Evolutionary conservation across 1,140 invertebrate genomes (phyloP).

Genomic region (Plectus sambesii): DNA sequence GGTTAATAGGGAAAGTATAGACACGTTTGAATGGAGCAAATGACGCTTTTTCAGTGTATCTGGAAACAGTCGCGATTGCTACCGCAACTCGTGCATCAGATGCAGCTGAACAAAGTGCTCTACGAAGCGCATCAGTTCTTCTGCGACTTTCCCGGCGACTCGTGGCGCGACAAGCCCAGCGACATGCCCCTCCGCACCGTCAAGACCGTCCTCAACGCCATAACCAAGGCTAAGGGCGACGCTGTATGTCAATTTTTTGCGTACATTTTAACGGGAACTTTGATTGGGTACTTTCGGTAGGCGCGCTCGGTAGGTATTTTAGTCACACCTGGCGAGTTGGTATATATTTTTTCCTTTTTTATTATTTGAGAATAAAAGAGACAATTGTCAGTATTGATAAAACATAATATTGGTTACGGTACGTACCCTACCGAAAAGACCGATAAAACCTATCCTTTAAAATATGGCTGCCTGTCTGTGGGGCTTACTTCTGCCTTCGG

Average conservation of each 20-base stretch:
- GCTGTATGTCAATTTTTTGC: neutral
- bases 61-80: slow-evolving; percentile 74
- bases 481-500: too few species aligned
- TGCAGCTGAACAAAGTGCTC: slow-evolving; percentile 67
- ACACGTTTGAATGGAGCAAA: too few species aligned
- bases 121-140: slow-evolving; percentile 74
- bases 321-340: too few species aligned
- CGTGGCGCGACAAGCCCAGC: slow-evolving; percentile 62
- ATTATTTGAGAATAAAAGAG: too few species aligned
- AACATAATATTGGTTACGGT: too few species aligned
- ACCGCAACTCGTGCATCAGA: slow-evolving; percentile 60
- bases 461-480: too few species aligned
- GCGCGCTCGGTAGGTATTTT: neutral
- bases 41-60: slow-evolving; percentile 55
- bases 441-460: too few species aligned
- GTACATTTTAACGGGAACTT: neutral
- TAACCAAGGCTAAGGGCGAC: slow-evolving; percentile 50
- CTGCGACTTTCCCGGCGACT: slow-evolving; percentile 63
- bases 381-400: too few species aligned
- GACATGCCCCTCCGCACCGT: slow-evolving; percentile 73
- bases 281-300: neutral
- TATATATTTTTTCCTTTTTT: slow-evolving; percentile 17
- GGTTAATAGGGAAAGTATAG: too few species aligned
- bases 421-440: too few species aligned
- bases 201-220: slow-evolving; percentile 76